phyloP scores from a whole-genome alignment of 2,888 invertebrate genomes.

The Eurois occulta region DNA sequence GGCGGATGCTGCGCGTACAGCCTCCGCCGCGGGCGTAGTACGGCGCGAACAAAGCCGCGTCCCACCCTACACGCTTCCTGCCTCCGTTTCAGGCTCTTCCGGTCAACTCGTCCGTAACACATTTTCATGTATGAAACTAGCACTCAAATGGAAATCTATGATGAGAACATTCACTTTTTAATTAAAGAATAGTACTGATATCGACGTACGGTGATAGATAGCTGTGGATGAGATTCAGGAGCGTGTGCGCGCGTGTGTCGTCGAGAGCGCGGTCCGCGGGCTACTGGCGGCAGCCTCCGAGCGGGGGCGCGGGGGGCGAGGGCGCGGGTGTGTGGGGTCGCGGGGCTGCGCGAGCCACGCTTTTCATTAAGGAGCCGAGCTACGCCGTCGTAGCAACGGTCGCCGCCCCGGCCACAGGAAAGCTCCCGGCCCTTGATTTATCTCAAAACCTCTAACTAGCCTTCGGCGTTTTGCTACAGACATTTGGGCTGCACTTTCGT shows the following conservation, averaged over 20 bases:
- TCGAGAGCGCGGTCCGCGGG: slow-evolving; percentile 86
- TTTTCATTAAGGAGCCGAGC: slow-evolving; percentile 82
- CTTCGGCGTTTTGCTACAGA: slow-evolving; percentile 59
- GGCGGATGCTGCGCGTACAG: slow-evolving; percentile 89
- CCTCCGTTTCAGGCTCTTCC: slow-evolving; percentile 74
- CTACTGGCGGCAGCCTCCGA: slow-evolving; percentile 87
- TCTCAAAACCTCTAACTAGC: slow-evolving; percentile 67
- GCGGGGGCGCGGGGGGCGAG: slow-evolving; percentile 70
- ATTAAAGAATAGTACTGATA: slow-evolving; percentile 65
- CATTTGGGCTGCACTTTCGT: slow-evolving; percentile 42
- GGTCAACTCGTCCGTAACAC: slow-evolving; percentile 73
- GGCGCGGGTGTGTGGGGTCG: slow-evolving; percentile 81
- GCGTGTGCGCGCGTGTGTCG: slow-evolving; percentile 77
- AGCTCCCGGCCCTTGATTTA: slow-evolving; percentile 80
- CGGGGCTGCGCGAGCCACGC: slow-evolving; percentile 87
- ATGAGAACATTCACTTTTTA: slow-evolving; percentile 75
- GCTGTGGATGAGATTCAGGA: slow-evolving; percentile 68
- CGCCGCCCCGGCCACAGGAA: slow-evolving; percentile 81
- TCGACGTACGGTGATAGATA: slow-evolving; percentile 75
- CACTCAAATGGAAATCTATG: slow-evolving; percentile 73
- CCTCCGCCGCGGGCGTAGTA: slow-evolving; percentile 86
- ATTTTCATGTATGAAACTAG: slow-evolving; percentile 81
- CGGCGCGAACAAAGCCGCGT: slow-evolving; percentile 83
- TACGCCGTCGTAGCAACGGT: slow-evolving; percentile 81
- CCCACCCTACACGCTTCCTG: slow-evolving; percentile 83